Evolutionary conservation across 2,888 invertebrate genomes (phyloP).

Genomic region (Chouioia cunea): DNA sequence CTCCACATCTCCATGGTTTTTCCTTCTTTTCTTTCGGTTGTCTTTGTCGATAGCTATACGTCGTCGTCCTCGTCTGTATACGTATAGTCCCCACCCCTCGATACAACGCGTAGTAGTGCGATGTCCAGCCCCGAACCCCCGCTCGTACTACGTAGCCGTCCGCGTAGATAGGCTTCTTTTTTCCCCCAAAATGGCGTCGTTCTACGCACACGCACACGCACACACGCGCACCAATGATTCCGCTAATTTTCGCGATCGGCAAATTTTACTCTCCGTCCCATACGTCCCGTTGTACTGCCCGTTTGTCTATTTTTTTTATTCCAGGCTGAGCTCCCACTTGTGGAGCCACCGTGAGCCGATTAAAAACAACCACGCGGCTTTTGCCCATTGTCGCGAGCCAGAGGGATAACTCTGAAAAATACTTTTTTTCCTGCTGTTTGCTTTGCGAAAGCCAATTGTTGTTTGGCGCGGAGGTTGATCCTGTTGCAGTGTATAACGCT

Average conservation of each 20-base stretch:
- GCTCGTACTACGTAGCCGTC: conserved; percentile 4
- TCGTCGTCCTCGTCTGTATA: neutral
- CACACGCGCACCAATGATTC: too few relatives aligned
- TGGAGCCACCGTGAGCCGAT: neutral
- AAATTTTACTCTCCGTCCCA: too few relatives aligned
- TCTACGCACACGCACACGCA: too few relatives aligned
- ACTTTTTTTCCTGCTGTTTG: neutral
- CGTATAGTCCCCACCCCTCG: conserved; percentile 1
- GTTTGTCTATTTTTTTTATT: too few relatives aligned
- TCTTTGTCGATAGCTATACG: neutral
- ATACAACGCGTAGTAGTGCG: neutral
- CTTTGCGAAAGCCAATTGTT: too few relatives aligned
- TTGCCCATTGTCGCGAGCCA: neutral
- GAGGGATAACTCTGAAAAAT: conserved; percentile 22
- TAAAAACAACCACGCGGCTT: conserved; percentile 4
- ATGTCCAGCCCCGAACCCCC: conserved; percentile 38
- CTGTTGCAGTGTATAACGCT: too few relatives aligned
- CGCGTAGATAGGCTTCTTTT: conserved; percentile 21
- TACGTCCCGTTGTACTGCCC: too few relatives aligned
- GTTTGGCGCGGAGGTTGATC: too few relatives aligned
- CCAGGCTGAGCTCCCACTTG: too few relatives aligned
- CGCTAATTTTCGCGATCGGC: conserved; percentile 30
- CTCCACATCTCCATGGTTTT: conserved; percentile 15
- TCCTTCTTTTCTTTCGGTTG: neutral
- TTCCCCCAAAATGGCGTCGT: conserved; percentile 42